Evolutionary conservation across 2,113 vertebrate species (phyloP).

Genomic region (Oryzias woworae): DNA sequence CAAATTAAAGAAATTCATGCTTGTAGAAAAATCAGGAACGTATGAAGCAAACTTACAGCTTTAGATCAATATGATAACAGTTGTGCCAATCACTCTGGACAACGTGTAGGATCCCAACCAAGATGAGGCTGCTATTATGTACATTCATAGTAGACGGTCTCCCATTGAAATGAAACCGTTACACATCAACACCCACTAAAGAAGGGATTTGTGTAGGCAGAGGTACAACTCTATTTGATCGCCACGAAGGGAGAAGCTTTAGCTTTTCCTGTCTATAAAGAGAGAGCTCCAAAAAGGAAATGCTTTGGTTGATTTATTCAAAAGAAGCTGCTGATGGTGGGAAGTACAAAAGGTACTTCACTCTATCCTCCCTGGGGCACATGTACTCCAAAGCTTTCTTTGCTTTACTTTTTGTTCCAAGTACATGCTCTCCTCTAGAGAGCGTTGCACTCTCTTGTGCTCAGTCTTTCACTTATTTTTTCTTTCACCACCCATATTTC

Average conservation of each 20-base stretch:
- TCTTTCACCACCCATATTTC: slow-evolving; percentile 18
- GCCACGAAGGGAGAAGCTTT: slow-evolving; percentile 62
- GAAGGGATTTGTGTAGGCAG: slow-evolving; percentile 65
- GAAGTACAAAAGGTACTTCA: slow-evolving; percentile 71
- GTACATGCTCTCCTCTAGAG: slow-evolving; percentile 42
- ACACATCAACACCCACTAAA: slow-evolving; percentile 59
- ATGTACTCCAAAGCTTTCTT: slow-evolving; percentile 65
- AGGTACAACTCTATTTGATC: slow-evolving; percentile 63
- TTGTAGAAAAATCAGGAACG: too few relatives aligned
- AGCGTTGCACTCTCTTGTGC: slow-evolving; percentile 35
- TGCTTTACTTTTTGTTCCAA: slow-evolving; percentile 62
- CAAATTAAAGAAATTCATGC: slow-evolving; percentile 37
- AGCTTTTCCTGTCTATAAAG: slow-evolving; percentile 70
- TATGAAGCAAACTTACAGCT: slow-evolving; percentile 47
- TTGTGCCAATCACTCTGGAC: slow-evolving; percentile 54
- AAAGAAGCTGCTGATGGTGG: slow-evolving; percentile 64
- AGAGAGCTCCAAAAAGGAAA: slow-evolving; percentile 69
- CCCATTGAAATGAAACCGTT: slow-evolving; percentile 63
- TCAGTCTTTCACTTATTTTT: slow-evolving; percentile 28
- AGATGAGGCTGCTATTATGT: slow-evolving; percentile 46
- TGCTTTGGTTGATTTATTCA: slow-evolving; percentile 65
- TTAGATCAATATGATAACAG: slow-evolving; percentile 70
- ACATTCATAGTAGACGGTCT: slow-evolving; percentile 45
- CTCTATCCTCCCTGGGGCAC: slow-evolving; percentile 62
- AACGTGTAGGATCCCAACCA: slow-evolving; percentile 64